phyloP scores from a whole-genome alignment of 2,888 invertebrate species.

The Apocheima hispidaria region DNA sequence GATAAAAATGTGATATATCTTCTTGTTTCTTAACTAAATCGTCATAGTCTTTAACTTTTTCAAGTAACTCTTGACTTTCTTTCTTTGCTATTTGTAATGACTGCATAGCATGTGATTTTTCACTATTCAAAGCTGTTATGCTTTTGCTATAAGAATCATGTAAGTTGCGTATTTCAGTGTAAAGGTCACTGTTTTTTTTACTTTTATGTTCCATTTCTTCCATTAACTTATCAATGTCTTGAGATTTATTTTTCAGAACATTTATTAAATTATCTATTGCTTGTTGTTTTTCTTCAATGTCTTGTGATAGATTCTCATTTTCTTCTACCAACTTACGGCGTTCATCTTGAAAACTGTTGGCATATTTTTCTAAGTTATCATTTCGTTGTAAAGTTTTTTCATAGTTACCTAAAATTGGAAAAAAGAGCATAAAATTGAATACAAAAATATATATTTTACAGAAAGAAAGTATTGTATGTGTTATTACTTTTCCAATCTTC shows the following conservation, averaged over 20 bases:
- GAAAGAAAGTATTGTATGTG: background rate
- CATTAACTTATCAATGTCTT: conserved; percentile 62
- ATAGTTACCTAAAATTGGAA: conserved; percentile 60
- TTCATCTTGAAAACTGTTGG: conserved; percentile 57
- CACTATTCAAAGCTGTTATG: conserved; percentile 57
- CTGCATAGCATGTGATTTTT: conserved; percentile 58
- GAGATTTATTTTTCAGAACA: conserved; percentile 63
- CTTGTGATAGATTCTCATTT: conserved; percentile 55
- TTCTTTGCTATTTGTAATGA: conserved; percentile 61
- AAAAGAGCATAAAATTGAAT: conserved; percentile 16
- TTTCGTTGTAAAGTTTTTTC: conserved; percentile 64
- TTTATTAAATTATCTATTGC: conserved; percentile 64
- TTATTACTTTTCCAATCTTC: conserved; percentile 73
- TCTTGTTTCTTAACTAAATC: conserved; percentile 51
- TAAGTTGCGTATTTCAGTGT: conserved; percentile 56
- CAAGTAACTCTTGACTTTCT: conserved; percentile 68
- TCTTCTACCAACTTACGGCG: conserved; percentile 57
- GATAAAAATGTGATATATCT: conserved; percentile 50
- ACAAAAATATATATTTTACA: background rate
- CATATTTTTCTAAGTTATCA: conserved; percentile 66
- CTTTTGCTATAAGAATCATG: conserved; percentile 55
- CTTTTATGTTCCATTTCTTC: conserved; percentile 60
- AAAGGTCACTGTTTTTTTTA: conserved; percentile 57
- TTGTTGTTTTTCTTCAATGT: conserved; percentile 59
- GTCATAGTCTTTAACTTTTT: conserved; percentile 62